A percentile compares a stretch with the other conserved stretches of the same genome.
Conservation (phyloP, 2,797 vertebrate species). For the Hoplostethus mediterraneus region DNA sequence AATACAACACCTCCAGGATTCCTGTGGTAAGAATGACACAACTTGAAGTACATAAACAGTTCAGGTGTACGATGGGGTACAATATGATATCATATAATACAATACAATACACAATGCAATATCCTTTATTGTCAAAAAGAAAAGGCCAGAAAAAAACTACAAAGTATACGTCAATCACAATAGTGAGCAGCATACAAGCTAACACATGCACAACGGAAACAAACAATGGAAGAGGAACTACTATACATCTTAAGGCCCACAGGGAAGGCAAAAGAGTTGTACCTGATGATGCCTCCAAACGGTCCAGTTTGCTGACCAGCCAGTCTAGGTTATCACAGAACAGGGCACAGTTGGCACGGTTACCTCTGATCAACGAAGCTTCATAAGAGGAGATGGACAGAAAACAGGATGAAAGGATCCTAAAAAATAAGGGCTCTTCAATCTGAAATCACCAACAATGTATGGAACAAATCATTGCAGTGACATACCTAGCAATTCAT, state of each 20-base stretch:
- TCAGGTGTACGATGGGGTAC: background rate
- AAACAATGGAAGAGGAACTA: background rate
- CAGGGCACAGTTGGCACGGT: slow-evolving; percentile 93
- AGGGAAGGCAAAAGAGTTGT: background rate
- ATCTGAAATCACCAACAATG: background rate
- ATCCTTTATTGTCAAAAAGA: too few species aligned
- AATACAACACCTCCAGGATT: slow-evolving; percentile 97
- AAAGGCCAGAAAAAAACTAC: too few species aligned
- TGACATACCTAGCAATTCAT: slow-evolving; percentile 91
- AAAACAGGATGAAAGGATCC: background rate
- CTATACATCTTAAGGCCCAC: background rate
- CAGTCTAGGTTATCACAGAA: slow-evolving; percentile 97
- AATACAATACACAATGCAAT: background rate
- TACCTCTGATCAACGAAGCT: slow-evolving; percentile 95
- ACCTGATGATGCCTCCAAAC: slow-evolving; percentile 96
- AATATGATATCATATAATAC: background rate
- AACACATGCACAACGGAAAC: too few species aligned
- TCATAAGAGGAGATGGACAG: slow-evolving; percentile 18
- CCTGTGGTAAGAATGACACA: slow-evolving; percentile 75
- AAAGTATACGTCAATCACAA: too few species aligned
- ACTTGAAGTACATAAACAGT: background rate
- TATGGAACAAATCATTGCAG: background rate
- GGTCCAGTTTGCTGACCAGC: slow-evolving; percentile 96
- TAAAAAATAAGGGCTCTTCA: background rate
- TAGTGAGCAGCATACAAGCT: too few species aligned